Evolutionary conservation across 1,140 invertebrate species (phyloP).

Genomic region (Lucilia sericata): DNA sequence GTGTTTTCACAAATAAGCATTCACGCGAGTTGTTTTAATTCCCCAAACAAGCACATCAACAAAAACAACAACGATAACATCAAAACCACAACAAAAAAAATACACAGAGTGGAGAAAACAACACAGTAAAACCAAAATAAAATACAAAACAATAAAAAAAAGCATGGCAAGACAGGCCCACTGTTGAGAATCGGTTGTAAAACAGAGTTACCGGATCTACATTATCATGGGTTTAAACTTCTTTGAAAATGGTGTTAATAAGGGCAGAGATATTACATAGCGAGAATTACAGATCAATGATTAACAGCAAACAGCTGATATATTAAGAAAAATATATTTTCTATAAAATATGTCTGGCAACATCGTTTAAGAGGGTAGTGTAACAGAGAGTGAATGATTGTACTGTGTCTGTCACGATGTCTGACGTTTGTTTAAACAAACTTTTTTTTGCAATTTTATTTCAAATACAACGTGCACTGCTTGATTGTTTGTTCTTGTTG

Average conservation of each 20-base stretch:
- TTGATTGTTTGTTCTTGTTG: neutral
- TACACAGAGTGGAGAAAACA: neutral
- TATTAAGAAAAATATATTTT: no score
- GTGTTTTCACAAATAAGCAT: slow-evolving; percentile 17
- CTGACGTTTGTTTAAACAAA: neutral
- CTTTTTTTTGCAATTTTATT: neutral
- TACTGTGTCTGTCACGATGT: neutral
- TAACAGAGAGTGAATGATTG: no score
- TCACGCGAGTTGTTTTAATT: slow-evolving; percentile 23
- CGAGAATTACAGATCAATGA: no score
- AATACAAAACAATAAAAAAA: neutral
- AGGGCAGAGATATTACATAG: no score
- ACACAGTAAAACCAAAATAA: neutral
- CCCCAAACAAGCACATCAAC: neutral
- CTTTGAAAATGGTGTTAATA: no score
- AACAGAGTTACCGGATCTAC: no score
- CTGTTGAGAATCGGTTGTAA: neutral
- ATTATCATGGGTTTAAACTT: no score
- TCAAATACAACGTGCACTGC: neutral
- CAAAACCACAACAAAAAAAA: neutral
- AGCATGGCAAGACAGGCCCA: neutral
- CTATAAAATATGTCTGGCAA: no score
- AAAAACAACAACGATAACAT: neutral
- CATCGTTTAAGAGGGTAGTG: no score
- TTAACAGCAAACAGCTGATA: no score